Evolutionary conservation across 2,113 vertebrate genomes (phyloP), one percentile per base, ranked within the genome.

Genomic region (Aegotheles bennettii): DNA sequence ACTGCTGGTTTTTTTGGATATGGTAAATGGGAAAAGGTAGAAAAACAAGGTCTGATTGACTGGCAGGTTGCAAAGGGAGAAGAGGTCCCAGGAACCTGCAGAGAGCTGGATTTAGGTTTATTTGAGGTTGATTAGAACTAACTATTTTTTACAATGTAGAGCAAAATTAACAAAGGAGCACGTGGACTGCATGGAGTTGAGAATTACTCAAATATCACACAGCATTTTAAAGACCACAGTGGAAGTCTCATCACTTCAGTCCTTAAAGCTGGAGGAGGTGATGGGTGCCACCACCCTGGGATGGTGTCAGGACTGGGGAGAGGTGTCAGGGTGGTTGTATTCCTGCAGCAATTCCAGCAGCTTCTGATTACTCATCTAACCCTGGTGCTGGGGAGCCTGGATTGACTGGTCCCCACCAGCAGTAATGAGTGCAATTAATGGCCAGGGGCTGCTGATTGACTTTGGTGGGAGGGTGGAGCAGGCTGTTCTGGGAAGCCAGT

Each of bases 191-290:
- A 2, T 19, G 10, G 25, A 12, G 36, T 13, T 23, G 65, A 21
- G 50, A 45, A n/a, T 43, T 10, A 10, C 40, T 54, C 19, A 3
- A 16, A 33, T 19, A 5, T 29, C 10, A 25, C 47, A 6, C 15
- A n/a, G 59, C 6, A 6, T 33, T 47, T 63, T 23, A 36, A 63
- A 51, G 90, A 33, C 16, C 28, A 48, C 2, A 11, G 51, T 19
- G 51, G 43, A 19, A 16, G 13, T 4, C 20, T 29, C 47, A 3
- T 40, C 21, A 0, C 47, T 5, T 28, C 2, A 2, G 19, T 36
- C 59, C 59, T 20, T 26, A 19, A 14, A 28, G 6, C 7, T 3
- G 2, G 36, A 48, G 65, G 51, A 35, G 35, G 28, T 2, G 3
- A 13, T 15, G 42, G 78, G 53, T 63, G 16, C 42, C 42, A 38